phyloP scores from a whole-genome alignment of 2,797 vertebrate species.

The Odontamblyopus rebecca region DNA sequence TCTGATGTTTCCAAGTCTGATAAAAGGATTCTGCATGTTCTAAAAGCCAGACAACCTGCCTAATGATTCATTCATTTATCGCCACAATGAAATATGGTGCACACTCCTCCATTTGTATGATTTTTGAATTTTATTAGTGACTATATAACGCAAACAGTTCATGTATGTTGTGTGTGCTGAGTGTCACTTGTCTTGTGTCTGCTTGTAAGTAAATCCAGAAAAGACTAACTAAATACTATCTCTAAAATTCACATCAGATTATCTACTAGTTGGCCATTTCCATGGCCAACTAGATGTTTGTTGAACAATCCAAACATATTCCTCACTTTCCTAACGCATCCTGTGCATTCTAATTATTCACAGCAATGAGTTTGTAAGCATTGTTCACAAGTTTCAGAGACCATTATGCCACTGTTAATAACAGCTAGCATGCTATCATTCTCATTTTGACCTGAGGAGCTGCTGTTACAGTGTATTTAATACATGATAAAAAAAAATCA shows the following conservation, averaged over 20 bases:
- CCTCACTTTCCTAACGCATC: no score
- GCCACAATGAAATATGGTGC: constrained; percentile 33
- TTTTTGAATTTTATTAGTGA: not conserved
- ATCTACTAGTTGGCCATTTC: not conserved
- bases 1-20: constrained; percentile 48
- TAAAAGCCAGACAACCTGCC: constrained; percentile 39
- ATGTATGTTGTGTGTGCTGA: not conserved
- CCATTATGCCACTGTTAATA: no score
- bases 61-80: constrained; percentile 57
- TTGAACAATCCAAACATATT: no score
- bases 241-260: not conserved
- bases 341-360: no score
- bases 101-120: constrained; percentile 1
- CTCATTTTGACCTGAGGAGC: no score
- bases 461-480: no score
- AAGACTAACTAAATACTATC: no score
- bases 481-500: no score
- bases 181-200: not conserved
- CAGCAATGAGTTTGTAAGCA: no score
- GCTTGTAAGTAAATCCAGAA: no score
- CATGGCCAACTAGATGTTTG: not conserved
- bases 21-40: constrained; percentile 44
- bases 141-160: not conserved
- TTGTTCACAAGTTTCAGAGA: no score
- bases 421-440: no score